Percentiles rank a stretch among this genome's conserved stretches.
phyloP scores from a whole-genome alignment of 1,140 invertebrate genomes.

The Anthonomus grandis region DNA sequence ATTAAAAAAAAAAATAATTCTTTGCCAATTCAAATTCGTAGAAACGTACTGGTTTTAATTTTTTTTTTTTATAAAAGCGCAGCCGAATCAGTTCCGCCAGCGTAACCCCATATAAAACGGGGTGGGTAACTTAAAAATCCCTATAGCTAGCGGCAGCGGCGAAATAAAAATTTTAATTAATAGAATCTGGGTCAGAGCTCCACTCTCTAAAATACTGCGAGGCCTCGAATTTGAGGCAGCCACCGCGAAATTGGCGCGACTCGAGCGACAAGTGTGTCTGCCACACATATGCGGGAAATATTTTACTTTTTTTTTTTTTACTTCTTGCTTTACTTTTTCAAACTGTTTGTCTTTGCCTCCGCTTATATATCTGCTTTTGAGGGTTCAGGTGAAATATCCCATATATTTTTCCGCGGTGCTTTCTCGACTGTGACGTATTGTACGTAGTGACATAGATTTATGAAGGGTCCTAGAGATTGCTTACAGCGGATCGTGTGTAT shows the following conservation, averaged over 20 bases:
- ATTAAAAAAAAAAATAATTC: no score
- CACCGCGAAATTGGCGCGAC: slow-evolving; percentile 25
- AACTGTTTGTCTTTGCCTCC: neutral
- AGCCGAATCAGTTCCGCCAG: slow-evolving; percentile 16
- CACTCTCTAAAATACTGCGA: no score
- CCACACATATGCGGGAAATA: neutral
- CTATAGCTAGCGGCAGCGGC: slow-evolving; percentile 6
- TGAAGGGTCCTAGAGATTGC: no score
- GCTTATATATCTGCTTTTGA: neutral
- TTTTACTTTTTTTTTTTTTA: neutral
- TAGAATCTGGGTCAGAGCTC: slow-evolving; percentile 25
- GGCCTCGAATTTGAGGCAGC: slow-evolving; percentile 15
- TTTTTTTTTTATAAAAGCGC: no score
- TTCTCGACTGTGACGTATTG: no score
- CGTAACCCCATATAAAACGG: slow-evolving; percentile 11
- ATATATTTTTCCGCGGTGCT: no score
- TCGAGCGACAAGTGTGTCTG: slow-evolving; percentile 19
- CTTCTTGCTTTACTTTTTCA: neutral
- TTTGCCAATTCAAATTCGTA: no score
- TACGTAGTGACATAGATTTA: no score
- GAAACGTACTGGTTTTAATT: no score
- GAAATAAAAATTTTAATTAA: slow-evolving; percentile 27
- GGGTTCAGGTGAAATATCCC: slow-evolving; percentile 4
- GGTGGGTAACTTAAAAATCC: slow-evolving; percentile 9
- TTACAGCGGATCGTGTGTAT: no score